These are phyloP conservation scores for Dromas ardeola DNA, from an alignment of 2,113 vertebrate genomes.

Conservation along the genomic window DNA sequence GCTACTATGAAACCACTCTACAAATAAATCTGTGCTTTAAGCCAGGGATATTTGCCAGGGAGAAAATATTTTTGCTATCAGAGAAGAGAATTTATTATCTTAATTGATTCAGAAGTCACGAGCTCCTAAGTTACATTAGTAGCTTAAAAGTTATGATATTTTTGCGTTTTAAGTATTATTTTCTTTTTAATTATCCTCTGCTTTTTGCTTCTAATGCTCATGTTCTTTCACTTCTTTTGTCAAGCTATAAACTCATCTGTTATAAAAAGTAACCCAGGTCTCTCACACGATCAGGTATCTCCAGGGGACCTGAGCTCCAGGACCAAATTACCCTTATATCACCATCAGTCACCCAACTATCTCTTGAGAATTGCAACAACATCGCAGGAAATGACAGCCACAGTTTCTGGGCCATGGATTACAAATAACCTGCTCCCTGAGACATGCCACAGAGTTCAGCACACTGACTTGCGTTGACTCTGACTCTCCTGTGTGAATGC, in stretches of 20 bases:
- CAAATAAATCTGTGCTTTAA: not conserved
- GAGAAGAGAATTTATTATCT: not conserved
- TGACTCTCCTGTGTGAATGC: fast-evolving
- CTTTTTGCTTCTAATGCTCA: fast-evolving
- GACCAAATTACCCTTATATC: not conserved
- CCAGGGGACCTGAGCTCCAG: not conserved
- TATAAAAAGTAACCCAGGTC: not conserved
- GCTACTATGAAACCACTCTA: not conserved
- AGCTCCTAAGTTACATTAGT: not conserved
- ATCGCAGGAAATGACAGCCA: not conserved
- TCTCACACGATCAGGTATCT: not conserved
- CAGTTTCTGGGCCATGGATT: not conserved
- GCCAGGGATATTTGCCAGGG: not conserved
- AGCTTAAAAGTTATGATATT: not conserved
- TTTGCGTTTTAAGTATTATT: not conserved
- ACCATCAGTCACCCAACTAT: not conserved
- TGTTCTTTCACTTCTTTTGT: not conserved
- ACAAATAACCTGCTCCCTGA: not conserved
- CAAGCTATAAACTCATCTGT: not conserved
- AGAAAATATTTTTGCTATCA: not conserved
- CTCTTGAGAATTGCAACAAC: not conserved
- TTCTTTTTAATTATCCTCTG: not conserved
- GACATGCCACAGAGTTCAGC: not conserved
- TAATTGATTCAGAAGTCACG: not conserved
- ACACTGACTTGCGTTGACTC: fast-evolving